Evolutionary conservation across 2,797 vertebrate genomes (phyloP).

Genomic region (Staurois parvus): DNA sequence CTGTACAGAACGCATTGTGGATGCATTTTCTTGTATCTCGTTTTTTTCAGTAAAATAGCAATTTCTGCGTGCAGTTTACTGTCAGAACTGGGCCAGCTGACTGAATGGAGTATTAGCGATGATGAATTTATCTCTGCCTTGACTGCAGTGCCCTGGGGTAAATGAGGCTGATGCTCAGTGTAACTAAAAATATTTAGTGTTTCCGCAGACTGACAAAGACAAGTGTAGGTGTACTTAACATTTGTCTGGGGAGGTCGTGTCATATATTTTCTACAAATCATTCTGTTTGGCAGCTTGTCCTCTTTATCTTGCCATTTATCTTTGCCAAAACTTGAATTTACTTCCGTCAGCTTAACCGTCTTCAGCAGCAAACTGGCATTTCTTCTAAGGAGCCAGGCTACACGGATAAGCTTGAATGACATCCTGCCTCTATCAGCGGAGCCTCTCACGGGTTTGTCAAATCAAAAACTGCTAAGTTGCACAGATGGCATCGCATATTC

Average conservation of each 20-base stretch:
- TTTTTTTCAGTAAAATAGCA: constrained; percentile 21
- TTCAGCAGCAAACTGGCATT: constrained; percentile 80
- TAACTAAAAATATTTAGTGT: constrained; percentile 73
- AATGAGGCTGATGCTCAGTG: constrained; percentile 67
- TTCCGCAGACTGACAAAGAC: constrained; percentile 66
- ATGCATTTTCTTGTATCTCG: constrained; percentile 26
- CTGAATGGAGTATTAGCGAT: constrained; percentile 63
- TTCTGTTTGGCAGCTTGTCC: constrained; percentile 75
- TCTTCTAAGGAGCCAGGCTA: constrained; percentile 74
- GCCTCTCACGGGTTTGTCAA: constrained; percentile 71
- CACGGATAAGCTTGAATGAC: constrained; percentile 77
- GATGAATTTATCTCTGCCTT: constrained; percentile 72
- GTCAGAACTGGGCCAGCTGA: constrained; percentile 53
- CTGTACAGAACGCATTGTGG: constrained; percentile 32
- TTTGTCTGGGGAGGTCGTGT: constrained; percentile 70
- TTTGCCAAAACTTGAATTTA: constrained; percentile 87
- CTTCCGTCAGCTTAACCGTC: constrained; percentile 87
- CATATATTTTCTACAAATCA: constrained; percentile 69
- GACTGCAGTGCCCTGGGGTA: constrained; percentile 71
- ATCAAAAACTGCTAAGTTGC: constrained; percentile 65
- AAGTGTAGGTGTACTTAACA: constrained; percentile 73
- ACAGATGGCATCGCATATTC: constrained; percentile 62
- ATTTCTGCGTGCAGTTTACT: neutral
- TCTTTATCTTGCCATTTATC: constrained; percentile 76
- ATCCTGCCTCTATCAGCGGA: constrained; percentile 70